Conservation (phyloP, 2,113 vertebrate genomes). For the Misgurnus mizolepis region DNA sequence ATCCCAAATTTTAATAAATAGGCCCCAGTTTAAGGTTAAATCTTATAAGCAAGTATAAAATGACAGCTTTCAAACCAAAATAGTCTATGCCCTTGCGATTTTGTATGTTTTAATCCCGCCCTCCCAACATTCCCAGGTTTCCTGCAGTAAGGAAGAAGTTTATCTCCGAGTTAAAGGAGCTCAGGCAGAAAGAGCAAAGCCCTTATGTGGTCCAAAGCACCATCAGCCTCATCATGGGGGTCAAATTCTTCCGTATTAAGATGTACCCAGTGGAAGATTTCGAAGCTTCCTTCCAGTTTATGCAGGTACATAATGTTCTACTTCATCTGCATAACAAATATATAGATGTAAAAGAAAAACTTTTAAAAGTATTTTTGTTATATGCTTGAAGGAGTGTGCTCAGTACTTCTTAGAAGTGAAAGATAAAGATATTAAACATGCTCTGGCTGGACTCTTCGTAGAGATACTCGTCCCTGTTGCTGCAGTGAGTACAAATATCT, state of each 20-base stretch:
- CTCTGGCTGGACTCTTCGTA: constrained; percentile 95
- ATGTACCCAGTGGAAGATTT: constrained; percentile 99
- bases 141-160: constrained; percentile 98
- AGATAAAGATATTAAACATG: constrained; percentile 98
- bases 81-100: not conserved
- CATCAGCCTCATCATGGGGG: constrained; percentile 98
- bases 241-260: constrained; percentile 99
- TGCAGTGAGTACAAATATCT: constrained; percentile 82
- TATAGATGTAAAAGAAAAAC: not conserved
- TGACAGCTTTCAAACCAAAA: not conserved
- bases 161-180: constrained; percentile 93
- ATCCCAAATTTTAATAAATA: not conserved
- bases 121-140: constrained; percentile 75
- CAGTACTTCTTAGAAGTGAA: constrained; percentile 99
- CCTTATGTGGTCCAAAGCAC: constrained; percentile 91
- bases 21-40: not conserved
- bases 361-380: constrained; percentile 43
- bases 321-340: not conserved
- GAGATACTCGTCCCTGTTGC: constrained; percentile 97
- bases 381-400: constrained; percentile 85
- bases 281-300: constrained; percentile 97
- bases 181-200: constrained; percentile 93
- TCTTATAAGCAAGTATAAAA: not conserved
- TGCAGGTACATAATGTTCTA: constrained; percentile 82
- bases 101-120: too few relatives aligned